Conservation (phyloP, 2,113 vertebrate genomes). For the Alectura lathami region DNA sequence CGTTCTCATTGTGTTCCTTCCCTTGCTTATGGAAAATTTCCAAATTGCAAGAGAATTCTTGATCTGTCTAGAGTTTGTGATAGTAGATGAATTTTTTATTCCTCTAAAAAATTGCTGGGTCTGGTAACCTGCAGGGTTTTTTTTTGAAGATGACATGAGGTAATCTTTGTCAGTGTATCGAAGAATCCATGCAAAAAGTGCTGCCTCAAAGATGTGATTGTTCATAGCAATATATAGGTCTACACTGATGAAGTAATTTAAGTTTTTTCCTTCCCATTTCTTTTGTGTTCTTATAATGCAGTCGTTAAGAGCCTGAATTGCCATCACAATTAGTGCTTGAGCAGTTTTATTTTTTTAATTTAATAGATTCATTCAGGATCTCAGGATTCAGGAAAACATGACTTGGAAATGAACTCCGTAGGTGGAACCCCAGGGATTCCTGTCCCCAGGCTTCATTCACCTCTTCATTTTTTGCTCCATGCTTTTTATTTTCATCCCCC, state of each 20-base stretch:
- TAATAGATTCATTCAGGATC: neutral
- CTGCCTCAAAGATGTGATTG: neutral
- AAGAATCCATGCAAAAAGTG: neutral
- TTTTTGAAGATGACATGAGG: neutral
- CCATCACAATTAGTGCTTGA: neutral
- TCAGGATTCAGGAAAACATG: neutral
- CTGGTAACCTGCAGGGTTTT: neutral
- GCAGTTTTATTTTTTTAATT: neutral
- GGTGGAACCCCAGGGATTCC: neutral
- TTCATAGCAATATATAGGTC: neutral
- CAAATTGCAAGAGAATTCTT: neutral
- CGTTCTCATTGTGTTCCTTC: neutral
- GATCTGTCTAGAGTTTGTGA: neutral
- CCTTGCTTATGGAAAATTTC: neutral
- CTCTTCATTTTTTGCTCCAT: neutral
- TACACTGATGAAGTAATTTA: neutral
- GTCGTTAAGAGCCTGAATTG: neutral
- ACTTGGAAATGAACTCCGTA: neutral
- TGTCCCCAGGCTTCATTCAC: neutral
- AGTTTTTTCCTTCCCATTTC: neutral
- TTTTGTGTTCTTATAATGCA: neutral
- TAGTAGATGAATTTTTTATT: neutral
- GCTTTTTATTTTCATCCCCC: neutral
- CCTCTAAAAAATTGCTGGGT: neutral
- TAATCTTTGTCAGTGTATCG: neutral